These are phyloP conservation scores for Heterochromis multidens DNA, from an alignment of 2,113 vertebrate genomes.

Conservation along the genomic window DNA sequence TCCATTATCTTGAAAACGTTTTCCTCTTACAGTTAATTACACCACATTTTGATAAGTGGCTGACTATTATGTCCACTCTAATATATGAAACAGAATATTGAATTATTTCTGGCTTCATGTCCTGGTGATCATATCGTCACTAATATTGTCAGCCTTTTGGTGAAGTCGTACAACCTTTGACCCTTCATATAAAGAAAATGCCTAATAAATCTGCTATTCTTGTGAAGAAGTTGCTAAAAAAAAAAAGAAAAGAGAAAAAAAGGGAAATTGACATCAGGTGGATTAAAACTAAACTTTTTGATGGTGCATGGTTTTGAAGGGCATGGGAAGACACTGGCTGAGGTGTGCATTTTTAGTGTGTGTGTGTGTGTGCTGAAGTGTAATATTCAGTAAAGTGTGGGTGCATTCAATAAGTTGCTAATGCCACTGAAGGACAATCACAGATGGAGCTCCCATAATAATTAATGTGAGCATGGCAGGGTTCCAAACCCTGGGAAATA, in stretches of 20 bases:
- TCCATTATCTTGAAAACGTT: conserved; percentile 63
- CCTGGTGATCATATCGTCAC: conserved; percentile 54
- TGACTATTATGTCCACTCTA: conserved; percentile 68
- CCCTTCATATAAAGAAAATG: conserved; percentile 39
- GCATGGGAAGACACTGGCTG: conserved; percentile 2
- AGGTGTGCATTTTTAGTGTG: conserved; percentile 6
- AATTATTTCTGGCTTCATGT: conserved; percentile 58
- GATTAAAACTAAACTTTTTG: conserved; percentile 26
- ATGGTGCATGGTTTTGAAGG: conserved; percentile 19
- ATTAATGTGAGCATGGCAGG: conserved; percentile 76
- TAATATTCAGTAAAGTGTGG: conserved; percentile 41
- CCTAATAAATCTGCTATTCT: conserved; percentile 72
- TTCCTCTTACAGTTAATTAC: conserved; percentile 73
- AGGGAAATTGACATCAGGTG: conserved; percentile 27
- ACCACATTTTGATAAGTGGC: conserved; percentile 71
- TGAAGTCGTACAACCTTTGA: conserved; percentile 43
- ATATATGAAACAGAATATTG: conserved; percentile 64
- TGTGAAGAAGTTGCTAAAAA: conserved; percentile 33
- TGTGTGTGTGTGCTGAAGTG: neutral
- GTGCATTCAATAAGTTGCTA: conserved; percentile 65
- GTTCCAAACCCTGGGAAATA: conserved; percentile 73
- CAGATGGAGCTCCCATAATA: conserved; percentile 76
- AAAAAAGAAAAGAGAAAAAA: neutral
- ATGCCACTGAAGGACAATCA: conserved; percentile 70
- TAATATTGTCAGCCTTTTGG: conserved; percentile 45